Base-by-base conservation (phyloP, 2,797 vertebrate genomes). In the Tapera naevia region DNA sequence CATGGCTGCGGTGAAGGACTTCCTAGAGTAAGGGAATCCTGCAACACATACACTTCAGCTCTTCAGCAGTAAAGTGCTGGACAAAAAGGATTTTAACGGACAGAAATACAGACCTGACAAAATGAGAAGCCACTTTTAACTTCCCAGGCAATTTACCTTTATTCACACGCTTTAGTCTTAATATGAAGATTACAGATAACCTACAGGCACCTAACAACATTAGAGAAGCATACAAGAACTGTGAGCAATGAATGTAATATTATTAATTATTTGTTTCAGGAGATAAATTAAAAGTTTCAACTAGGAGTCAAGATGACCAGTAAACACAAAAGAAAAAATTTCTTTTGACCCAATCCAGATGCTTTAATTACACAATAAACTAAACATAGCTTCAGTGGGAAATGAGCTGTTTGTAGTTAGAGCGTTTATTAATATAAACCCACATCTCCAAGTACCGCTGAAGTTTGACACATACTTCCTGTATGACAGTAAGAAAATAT, bases 381-480 rank as follows among this genome's bases (percentile, higher is more conserved):
- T 90, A 79, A 86, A 94, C 69, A 91, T 17, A 91, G 94, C 66
- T 84, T 62, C 86, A 88, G 73, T 60, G 88, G 83, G 70, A 94
- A 94, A 58, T 0, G 0, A n/a, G 30, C 78, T 95, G 80, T 82
- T 92, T 87, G 79, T 57, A 91, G 35, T 69, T 37, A 32, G 18
- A 70, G 56, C 67, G 74, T 17, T 86, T 92, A 93, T 53, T 89
- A 93, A 94, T 30, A 91, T 67, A 96, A 95, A 92, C 18, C 39
- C 66, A 54, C 69, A 86, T 72, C 72, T 66, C 76, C 46, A 58
- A 93, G 73, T 43, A 58, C 82, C 75, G 73, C 43, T 93, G n/a
- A 81, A 93, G 73, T 89, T 88, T 89, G 92, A 94, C 93, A 95
- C 73, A 88, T 27, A 21, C 80, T 95, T 95, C 85, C 94, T 90